Conservation (phyloP, 2,888 invertebrate species). For the Tolmerus cingulatus region DNA sequence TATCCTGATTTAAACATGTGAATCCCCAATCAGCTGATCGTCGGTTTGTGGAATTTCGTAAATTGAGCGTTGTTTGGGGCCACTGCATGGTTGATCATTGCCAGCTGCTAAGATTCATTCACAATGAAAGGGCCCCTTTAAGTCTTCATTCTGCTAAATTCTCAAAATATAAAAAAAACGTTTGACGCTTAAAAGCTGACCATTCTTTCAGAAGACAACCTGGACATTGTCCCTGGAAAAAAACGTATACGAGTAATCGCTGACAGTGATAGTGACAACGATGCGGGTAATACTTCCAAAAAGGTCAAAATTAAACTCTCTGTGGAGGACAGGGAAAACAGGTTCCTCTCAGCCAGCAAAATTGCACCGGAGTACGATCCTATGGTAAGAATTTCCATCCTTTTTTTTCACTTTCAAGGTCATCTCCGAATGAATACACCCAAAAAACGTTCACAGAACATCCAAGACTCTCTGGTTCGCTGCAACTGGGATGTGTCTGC, state of each 20-base stretch:
- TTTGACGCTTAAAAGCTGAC: neutral
- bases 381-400: slow-evolving; percentile 55
- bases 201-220: neutral
- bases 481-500: slow-evolving; percentile 62
- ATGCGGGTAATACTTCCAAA: slow-evolving; percentile 50
- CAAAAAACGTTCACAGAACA: slow-evolving; percentile 55
- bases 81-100: neutral
- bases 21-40: neutral
- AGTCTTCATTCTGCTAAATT: neutral
- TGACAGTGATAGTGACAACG: slow-evolving; percentile 61
- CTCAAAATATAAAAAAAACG: neutral
- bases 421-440: neutral
- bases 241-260: slow-evolving; percentile 60
- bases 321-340: slow-evolving; percentile 60
- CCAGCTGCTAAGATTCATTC: neutral
- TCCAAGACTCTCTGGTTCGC: slow-evolving; percentile 63
- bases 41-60: neutral
- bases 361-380: slow-evolving; percentile 60
- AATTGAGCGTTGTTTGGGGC: neutral
- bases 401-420: neutral
- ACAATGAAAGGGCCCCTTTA: neutral
- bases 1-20: neutral
- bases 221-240: slow-evolving; percentile 61
- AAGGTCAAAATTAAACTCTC: slow-evolving; percentile 56
- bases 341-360: slow-evolving; percentile 60